Conservation (phyloP, 1,140 invertebrate genomes). For the Eriosoma lanigerum region DNA sequence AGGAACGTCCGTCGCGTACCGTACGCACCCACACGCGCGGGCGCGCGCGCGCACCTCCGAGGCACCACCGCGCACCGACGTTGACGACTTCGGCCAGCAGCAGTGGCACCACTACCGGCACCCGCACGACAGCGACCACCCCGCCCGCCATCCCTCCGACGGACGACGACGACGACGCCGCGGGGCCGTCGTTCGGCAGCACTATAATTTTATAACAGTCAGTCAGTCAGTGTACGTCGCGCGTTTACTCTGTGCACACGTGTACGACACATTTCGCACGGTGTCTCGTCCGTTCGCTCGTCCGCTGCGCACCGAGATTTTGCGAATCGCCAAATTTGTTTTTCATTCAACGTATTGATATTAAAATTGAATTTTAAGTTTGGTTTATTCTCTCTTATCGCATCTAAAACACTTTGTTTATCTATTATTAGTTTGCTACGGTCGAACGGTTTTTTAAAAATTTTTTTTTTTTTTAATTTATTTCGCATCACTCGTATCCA, state of each 20-base stretch:
- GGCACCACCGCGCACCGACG: not conserved
- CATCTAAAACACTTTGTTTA: too few relatives aligned
- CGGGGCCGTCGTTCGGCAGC: not conserved
- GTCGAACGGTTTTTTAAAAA: too few relatives aligned
- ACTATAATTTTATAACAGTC: not conserved
- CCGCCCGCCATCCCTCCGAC: not conserved
- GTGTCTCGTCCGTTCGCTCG: not conserved
- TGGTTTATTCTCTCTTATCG: too few relatives aligned
- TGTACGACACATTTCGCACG: too few relatives aligned
- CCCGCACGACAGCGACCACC: not conserved
- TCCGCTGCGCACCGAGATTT: not conserved
- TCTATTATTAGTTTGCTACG: too few relatives aligned
- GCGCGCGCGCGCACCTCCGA: not conserved
- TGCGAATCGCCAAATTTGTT: too few relatives aligned
- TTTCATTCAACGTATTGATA: too few relatives aligned
- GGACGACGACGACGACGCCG: not conserved
- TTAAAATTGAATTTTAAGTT: too few relatives aligned
- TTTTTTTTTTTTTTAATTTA: not conserved
- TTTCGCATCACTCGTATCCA: not conserved
- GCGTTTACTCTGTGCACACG: slow-evolving; percentile 24
- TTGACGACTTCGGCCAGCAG: not conserved
- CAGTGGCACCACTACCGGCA: not conserved
- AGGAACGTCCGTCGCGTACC: not conserved
- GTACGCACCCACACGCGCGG: not conserved
- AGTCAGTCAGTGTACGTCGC: slow-evolving; percentile 46